Base-by-base conservation (phyloP, 2,797 vertebrate species). In the Falco naumanni region DNA sequence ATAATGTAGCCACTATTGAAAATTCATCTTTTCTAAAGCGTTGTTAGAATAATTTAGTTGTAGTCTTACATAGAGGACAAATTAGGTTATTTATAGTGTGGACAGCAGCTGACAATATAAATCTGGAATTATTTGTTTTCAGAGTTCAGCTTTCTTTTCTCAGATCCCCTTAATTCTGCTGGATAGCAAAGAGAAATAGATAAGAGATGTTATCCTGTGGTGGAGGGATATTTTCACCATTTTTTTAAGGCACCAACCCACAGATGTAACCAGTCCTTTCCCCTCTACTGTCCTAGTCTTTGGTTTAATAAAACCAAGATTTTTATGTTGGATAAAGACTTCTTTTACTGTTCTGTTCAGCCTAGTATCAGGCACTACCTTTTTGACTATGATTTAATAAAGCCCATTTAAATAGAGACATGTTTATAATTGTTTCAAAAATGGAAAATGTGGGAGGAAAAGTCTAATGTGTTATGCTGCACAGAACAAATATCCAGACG, bases 41-140 rank as follows among this genome's bases (percentile, higher is more conserved):
- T 41, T 81, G 39, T 90, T 95, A 70, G 64, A 94, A 77, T 93
- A 96, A 92, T 90, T 96, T 90, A 78, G 57, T 90, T 94, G 47
- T 61, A 88, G 39, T 24, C 57, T 90, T 89, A 29, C 47, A 50
- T 72, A 75, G 76, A 91, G 47, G 88, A 65, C 61, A 95, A 95
- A 96, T 94, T 47, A 81, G 10, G 57, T 95, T 95, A 78, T 91
- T 94, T 94, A 81, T 91, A 91, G 54, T 2, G 5, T 75, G 65
- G 79, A 53, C 65, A 91, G 83, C 61, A 88, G 72, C 85, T 94
- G 88, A 86, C 83, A 94, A 71, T 78, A 91, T 60, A 88, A 66
- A 93, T 90, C 86, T 69, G 50, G 69, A 88, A 75, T 86, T 91
- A 86, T 69, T 93, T 91, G 51, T 76, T 91, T 95, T 78, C 63